A percentile compares a stretch with the other conserved stretches of the same genome.
Conservation (phyloP, 1,140 invertebrate genomes). For the Neomicropteryx cornuta region DNA sequence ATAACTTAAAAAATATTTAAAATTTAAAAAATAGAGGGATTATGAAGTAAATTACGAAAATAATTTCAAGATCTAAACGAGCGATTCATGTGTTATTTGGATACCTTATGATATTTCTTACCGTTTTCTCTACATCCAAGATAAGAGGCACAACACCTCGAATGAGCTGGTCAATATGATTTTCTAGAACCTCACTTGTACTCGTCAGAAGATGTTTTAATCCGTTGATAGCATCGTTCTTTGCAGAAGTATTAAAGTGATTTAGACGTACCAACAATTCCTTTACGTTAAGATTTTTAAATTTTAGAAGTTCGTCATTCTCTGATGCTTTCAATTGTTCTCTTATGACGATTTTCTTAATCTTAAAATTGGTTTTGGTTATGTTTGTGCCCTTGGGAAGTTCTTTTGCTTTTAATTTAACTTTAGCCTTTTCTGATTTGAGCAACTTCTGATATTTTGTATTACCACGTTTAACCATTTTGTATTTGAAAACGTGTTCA, state of each 20-base stretch:
- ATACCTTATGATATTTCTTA: slow-evolving; percentile 25
- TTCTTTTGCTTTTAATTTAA: slow-evolving; percentile 61
- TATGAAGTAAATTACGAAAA: too few relatives aligned
- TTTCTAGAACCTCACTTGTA: slow-evolving; percentile 41
- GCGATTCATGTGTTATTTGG: too few relatives aligned
- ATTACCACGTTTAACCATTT: slow-evolving; percentile 31
- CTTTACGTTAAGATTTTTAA: slow-evolving; percentile 63
- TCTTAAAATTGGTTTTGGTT: slow-evolving; percentile 78
- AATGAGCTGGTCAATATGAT: slow-evolving; percentile 54
- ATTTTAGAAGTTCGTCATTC: slow-evolving; percentile 50
- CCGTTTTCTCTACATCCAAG: slow-evolving; percentile 56
- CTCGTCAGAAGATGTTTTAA: slow-evolving; percentile 54
- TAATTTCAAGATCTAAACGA: too few relatives aligned
- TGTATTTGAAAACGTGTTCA: slow-evolving; percentile 11
- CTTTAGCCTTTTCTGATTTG: slow-evolving; percentile 66
- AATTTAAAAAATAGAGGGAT: too few relatives aligned
- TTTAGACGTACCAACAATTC: slow-evolving; percentile 63
- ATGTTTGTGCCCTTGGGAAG: slow-evolving; percentile 72
- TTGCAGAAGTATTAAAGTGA: slow-evolving; percentile 64
- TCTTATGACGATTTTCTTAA: slow-evolving; percentile 72
- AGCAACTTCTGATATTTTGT: slow-evolving; percentile 53
- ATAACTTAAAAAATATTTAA: too few relatives aligned
- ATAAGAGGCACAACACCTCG: slow-evolving; percentile 55
- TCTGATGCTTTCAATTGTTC: slow-evolving; percentile 60
- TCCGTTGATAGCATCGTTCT: slow-evolving; percentile 57